Evolutionary conservation across 2,888 invertebrate species (phyloP), one percentile per base, ranked within the genome.

Genomic region (Uloborus plumipes): DNA sequence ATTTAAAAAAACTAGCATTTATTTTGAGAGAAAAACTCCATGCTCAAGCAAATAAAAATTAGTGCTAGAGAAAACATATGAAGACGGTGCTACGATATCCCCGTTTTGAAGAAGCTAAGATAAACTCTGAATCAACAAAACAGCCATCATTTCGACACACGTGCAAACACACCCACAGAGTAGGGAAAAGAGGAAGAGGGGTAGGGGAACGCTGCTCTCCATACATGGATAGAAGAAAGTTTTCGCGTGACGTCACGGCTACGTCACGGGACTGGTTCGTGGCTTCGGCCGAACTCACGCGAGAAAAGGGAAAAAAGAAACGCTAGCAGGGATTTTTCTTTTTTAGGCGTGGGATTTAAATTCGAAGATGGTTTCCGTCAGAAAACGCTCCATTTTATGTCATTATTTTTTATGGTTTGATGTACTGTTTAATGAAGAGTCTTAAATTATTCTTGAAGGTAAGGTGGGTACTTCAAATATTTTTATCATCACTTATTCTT

Each of bases 81-180:
- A 11, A 7, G 7, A 11, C 39, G 39, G 39, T 39, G 39, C 39
- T 39, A 11, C 39, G 39, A 6, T 39, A 39, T n/a, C 64, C 64
- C 64, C 47, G 49, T 64, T 64, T 20, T 47, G 47, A 64, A 18
- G 47, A n/a, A 47, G 9, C 39, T 39, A 2, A 39, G 39, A 39
- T 39, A 64, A 64, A 47, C 47, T 64, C 47, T 64, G 64, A 64
- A 64, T 47, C 39, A 64, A 64, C 64, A 64, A 47, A 49, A 64
- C 64, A 64, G 49, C 55, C 65, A 20, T 18, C 65, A 58, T 65
- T 74, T 65, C 64, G 26, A 55, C 53, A 64, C 65, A 39, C 39
- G 61, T 51, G 75, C 66, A 78, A 80, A 80, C 80, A 74, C 80
- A 80, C 77, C 77, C 80, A 80, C 80, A 47, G 61, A n/a, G 11